These are phyloP conservation scores for Accipiter virgatus DNA, from an alignment of 2,113 vertebrate genomes.

Conservation along the genomic window DNA sequence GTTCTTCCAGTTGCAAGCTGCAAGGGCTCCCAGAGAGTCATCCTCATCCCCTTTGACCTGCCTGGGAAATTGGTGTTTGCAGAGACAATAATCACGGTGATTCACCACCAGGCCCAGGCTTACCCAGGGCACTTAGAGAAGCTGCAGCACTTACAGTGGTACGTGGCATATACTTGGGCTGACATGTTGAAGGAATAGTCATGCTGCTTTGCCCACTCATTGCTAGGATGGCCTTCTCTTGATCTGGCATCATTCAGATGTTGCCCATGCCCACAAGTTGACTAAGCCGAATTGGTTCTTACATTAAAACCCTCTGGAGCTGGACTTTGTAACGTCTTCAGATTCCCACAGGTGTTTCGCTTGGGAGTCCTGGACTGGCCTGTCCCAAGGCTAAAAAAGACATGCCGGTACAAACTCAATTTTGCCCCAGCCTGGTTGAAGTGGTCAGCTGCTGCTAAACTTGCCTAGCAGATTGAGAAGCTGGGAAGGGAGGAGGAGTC, in stretches of 20 bases:
- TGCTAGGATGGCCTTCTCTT: background rate
- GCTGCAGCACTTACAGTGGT: background rate
- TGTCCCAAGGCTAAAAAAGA: background rate
- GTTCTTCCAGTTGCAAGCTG: background rate
- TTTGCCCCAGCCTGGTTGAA: background rate
- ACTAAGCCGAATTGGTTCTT: background rate
- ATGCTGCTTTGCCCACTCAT: background rate
- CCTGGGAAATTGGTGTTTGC: background rate
- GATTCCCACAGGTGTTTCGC: background rate
- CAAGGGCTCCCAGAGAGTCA: background rate
- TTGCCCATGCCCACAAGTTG: background rate
- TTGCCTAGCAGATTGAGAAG: background rate
- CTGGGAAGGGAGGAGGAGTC: accelerated
- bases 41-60: background rate
- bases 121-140: background rate
- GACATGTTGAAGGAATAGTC: background rate
- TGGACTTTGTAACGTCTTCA: background rate
- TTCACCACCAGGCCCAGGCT: background rate
- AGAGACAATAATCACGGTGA: background rate
- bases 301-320: background rate
- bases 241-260: background rate
- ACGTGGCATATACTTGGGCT: background rate
- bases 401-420: background rate
- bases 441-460: background rate
- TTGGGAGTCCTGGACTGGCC: background rate